These are phyloP conservation scores for Phaedon cochleariae DNA, from an alignment of 2,888 invertebrate species.

Conservation along the genomic window DNA sequence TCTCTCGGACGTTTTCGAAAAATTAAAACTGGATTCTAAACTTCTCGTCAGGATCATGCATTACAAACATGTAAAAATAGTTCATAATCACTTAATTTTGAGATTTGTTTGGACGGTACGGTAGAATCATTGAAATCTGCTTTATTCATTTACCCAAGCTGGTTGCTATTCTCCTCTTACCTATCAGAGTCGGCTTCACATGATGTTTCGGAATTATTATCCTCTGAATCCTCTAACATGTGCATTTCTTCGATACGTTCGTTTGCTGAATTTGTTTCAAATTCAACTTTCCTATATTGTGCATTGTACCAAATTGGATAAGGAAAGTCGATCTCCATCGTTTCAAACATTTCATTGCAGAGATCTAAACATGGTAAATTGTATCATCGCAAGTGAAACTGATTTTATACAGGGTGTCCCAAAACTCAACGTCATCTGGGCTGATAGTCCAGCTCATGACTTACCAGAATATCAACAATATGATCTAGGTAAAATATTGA, in stretches of 20 bases:
- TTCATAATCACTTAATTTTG: too few species aligned
- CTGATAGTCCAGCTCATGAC: too few species aligned
- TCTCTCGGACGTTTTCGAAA: too few species aligned
- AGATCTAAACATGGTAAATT: slow-evolving; percentile 19
- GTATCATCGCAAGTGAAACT: not conserved
- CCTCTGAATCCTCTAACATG: slow-evolving; percentile 46
- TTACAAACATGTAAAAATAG: too few species aligned
- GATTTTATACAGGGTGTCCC: too few species aligned
- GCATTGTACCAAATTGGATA: slow-evolving; percentile 71
- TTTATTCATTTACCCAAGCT: too few species aligned
- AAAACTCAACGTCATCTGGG: too few species aligned
- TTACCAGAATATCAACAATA: too few species aligned
- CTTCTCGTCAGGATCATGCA: too few species aligned
- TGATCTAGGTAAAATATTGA: too few species aligned
- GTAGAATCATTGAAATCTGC: not conserved
- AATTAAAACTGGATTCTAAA: too few species aligned
- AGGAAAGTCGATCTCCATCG: slow-evolving; percentile 62
- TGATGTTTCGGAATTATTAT: slow-evolving; percentile 47
- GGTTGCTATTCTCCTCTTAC: slow-evolving; percentile 25
- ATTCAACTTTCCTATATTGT: slow-evolving; percentile 69
- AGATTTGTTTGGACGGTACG: too few species aligned
- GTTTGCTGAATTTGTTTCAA: slow-evolving; percentile 48
- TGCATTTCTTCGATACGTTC: slow-evolving; percentile 48
- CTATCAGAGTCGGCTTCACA: slow-evolving; percentile 42
- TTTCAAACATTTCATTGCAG: slow-evolving; percentile 24